Percentiles rank a stretch among this genome's conserved stretches.
Conservation (phyloP, 2,113 vertebrate genomes). For the Platysternon megacephalum region DNA sequence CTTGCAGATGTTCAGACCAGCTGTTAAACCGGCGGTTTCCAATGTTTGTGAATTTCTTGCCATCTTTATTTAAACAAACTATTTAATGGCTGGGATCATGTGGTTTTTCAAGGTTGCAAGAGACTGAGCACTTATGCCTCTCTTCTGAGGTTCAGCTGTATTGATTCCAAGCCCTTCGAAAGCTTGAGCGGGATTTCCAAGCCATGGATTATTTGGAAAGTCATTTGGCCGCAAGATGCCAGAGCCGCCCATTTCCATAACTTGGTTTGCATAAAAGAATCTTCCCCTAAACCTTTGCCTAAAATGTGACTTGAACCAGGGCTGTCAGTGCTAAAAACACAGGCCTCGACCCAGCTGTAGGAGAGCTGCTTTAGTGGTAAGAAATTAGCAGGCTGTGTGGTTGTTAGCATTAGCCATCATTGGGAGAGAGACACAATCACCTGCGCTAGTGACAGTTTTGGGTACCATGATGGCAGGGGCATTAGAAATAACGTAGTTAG, state of each 20-base stretch:
- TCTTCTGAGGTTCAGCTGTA: neutral
- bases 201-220: neutral
- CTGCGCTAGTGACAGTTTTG: fast-evolving
- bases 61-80: slow-evolving; percentile 51
- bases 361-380: neutral
- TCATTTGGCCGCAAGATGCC: neutral
- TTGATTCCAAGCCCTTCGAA: neutral
- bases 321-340: neutral
- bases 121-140: neutral
- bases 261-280: neutral
- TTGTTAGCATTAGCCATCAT: fast-evolving
- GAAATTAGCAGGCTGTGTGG: neutral
- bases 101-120: slow-evolving; percentile 8
- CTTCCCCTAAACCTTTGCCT: neutral
- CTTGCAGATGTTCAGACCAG: slow-evolving; percentile 58
- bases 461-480: fast-evolving
- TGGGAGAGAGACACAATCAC: fast-evolving
- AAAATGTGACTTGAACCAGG: neutral
- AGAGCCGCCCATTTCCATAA: neutral
- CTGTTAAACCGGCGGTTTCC: slow-evolving; percentile 5
- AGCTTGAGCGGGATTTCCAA: neutral
- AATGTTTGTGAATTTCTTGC: slow-evolving; percentile 29
- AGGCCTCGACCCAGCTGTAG: neutral
- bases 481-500: neutral
- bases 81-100: slow-evolving; percentile 33